Evolutionary conservation across 2,113 vertebrate genomes (phyloP), one percentile per base, ranked within the genome.

Genomic region (Festucalex cinctus): DNA sequence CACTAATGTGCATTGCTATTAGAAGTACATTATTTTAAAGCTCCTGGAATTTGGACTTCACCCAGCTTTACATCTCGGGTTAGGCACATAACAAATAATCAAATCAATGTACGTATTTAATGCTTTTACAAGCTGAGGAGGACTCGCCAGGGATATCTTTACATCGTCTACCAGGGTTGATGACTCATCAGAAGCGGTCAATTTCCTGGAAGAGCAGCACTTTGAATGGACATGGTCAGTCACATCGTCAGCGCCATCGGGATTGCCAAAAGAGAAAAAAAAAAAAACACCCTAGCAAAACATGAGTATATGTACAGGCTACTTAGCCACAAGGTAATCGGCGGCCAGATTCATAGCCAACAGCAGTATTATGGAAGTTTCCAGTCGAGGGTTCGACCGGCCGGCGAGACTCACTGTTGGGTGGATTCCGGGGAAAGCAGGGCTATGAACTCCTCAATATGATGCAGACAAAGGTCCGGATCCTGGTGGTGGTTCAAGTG

Each of bases 161-260:
- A 74, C 67, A 68, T 49, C 12, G 20, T 22, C 28, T 32, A 32
- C 20, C n/a, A 2, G 66, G 73, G 69, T 85, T 62, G 73, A 75
- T 64, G 73, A 78, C 69, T 85, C 69, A 74, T 78, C 78, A 65
- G 53, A 79, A 74, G 61, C 22, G 59, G 62, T 69, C 69, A 66
- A 62, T 77, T 82, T 85, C 70, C 76, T 32, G 32, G 62, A 84
- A 74, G 65, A 69, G 74, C 51, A 44, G 66, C 72, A 70, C 70
- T 81, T 66, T 77, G 41, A 74, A 79, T 43, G 68, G 41, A 77
- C 44, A 61, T 58, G 53, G 48, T 65, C 64, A 54, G 78, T 24
- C 28, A n/a, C 56, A 63, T 65, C 61, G 57, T 69, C 68, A 76
- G 57, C 28, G 70, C 78, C 66, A 48, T 84, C 72, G 1, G 37